Evolutionary conservation across 2,797 vertebrate genomes (phyloP).

Genomic region (Galago senegalensis): DNA sequence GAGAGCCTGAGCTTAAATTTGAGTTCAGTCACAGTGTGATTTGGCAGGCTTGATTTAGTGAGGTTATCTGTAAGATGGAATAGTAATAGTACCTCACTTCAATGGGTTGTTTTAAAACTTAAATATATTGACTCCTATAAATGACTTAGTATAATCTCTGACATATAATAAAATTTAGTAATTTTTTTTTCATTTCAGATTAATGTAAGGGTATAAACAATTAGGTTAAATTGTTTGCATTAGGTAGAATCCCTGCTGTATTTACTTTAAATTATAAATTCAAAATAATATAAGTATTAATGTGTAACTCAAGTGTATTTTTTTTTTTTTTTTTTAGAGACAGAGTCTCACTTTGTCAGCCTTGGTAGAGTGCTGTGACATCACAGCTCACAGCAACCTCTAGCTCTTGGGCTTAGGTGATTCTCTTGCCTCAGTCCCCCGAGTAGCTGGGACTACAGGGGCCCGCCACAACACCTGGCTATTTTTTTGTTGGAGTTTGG

Average conservation of each 20-base stretch:
- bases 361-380: too few species aligned
- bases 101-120: not conserved
- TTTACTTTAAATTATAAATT: constrained; percentile 20
- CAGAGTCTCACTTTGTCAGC: too few species aligned
- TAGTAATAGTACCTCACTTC: not conserved
- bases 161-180: not conserved
- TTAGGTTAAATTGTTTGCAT: too few species aligned
- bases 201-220: too few species aligned
- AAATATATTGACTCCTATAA: not conserved
- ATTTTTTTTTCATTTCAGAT: too few species aligned
- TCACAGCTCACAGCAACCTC: too few species aligned
- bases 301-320: not conserved
- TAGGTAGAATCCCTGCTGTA: not conserved
- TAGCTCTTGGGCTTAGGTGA: too few species aligned
- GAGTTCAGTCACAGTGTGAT: not conserved
- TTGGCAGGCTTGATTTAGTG: not conserved
- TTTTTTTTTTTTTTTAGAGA: not conserved
- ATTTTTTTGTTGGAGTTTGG: too few species aligned
- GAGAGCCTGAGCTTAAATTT: not conserved
- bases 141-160: not conserved
- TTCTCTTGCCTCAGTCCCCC: too few species aligned
- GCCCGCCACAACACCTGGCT: too few species aligned
- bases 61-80: not conserved
- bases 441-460: too few species aligned
- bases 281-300: not conserved